Percentiles rank a stretch among this genome's conserved stretches.
Evolutionary conservation across 1,140 invertebrate genomes (phyloP).

Genomic region (Apis laboriosa): DNA sequence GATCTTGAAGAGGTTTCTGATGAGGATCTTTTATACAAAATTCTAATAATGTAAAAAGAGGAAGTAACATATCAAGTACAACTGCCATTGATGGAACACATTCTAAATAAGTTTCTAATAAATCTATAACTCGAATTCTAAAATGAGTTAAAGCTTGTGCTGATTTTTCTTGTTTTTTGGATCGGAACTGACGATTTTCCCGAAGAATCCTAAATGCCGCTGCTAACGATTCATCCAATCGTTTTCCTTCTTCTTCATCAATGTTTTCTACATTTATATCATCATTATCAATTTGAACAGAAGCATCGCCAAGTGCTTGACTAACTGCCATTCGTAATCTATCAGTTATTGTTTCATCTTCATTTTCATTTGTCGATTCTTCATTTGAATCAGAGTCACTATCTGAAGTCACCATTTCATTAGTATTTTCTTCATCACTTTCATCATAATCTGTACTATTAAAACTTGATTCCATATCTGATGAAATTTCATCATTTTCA

Average conservation of each 20-base stretch:
- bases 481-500: slow-evolving; percentile 68
- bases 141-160: slow-evolving; percentile 86
- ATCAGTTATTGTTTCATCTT: slow-evolving; percentile 85
- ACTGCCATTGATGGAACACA: slow-evolving; percentile 85
- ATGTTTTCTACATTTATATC: slow-evolving; percentile 89
- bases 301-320: slow-evolving; percentile 83
- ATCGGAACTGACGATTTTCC: slow-evolving; percentile 82
- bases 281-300: slow-evolving; percentile 83
- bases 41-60: slow-evolving; percentile 85
- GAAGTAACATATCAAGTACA: slow-evolving; percentile 85
- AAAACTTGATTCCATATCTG: slow-evolving; percentile 56
- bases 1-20: slow-evolving; percentile 85
- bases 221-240: slow-evolving; percentile 86
- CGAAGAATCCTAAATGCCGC: slow-evolving; percentile 86
- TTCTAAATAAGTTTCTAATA: slow-evolving; percentile 87
- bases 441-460: slow-evolving; percentile 75
- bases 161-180: slow-evolving; percentile 85
- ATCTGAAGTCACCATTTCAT: slow-evolving; percentile 75
- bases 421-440: slow-evolving; percentile 61
- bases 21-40: slow-evolving; percentile 86
- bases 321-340: slow-evolving; percentile 85
- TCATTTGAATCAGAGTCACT: slow-evolving; percentile 68
- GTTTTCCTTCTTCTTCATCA: slow-evolving; percentile 87
- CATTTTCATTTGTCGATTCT: slow-evolving; percentile 77
- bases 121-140: slow-evolving; percentile 85